Conservation (phyloP, 2,113 vertebrate genomes). For the Gnathonemus longibarbis region DNA sequence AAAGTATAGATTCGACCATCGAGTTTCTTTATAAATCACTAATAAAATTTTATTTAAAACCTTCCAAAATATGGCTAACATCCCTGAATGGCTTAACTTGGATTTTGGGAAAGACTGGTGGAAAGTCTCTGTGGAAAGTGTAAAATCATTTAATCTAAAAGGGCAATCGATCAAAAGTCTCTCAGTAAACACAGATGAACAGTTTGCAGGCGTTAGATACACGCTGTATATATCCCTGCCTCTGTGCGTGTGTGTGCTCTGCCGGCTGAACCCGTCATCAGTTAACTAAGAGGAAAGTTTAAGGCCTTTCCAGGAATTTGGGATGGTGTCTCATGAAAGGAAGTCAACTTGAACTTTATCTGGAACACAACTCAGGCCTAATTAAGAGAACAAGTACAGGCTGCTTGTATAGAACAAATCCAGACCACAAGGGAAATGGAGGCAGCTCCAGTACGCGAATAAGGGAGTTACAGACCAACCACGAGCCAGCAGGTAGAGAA, state of each 20-base stretch:
- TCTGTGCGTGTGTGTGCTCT: neutral
- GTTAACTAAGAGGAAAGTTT: neutral
- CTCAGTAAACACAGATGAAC: neutral
- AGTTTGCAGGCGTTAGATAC: neutral
- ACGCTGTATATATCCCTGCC: neutral
- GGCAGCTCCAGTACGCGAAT: neutral
- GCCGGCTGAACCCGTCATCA: neutral
- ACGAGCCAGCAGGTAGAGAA: constrained; percentile 47
- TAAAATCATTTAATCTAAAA: neutral
- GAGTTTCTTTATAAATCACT: neutral
- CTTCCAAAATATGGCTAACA: neutral
- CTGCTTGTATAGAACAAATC: neutral
- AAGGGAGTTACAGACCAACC: neutral
- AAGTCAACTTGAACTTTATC: neutral
- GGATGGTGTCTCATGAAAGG: neutral
- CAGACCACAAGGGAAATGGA: neutral
- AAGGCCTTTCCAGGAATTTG: neutral
- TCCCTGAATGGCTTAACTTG: neutral
- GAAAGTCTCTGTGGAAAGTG: neutral
- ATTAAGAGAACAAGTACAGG: neutral
- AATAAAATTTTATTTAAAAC: neutral
- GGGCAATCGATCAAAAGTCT: neutral
- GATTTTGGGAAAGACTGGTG: neutral
- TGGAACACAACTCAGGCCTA: neutral
- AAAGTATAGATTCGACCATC: neutral